Percentiles rank a stretch among this genome's conserved stretches.
phyloP scores from a whole-genome alignment of 2,888 invertebrate species.

The Ashinkailepas kermadecensis region DNA sequence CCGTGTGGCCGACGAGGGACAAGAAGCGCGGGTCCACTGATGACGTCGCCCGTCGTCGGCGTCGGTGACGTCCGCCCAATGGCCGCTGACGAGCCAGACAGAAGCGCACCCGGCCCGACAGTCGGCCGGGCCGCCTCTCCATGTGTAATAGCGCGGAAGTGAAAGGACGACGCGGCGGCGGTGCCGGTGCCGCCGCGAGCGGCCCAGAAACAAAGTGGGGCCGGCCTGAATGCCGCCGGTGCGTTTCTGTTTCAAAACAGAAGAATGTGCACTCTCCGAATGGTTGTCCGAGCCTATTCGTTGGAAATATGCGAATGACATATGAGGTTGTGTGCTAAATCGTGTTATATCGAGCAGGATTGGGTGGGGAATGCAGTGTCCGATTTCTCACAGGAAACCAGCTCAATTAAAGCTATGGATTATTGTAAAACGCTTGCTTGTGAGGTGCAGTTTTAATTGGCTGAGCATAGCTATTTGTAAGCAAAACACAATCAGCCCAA shows the following conservation, averaged over 20 bases:
- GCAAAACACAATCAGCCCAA: no score
- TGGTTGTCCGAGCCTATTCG: neutral
- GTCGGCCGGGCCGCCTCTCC: neutral
- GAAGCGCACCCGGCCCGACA: neutral
- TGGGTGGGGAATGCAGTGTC: neutral
- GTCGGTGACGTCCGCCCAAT: neutral
- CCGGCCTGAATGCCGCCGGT: neutral
- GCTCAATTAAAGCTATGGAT: no score
- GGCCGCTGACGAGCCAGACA: neutral
- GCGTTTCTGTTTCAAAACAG: neutral
- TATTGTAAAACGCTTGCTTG: no score
- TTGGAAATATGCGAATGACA: neutral
- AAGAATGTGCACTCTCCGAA: neutral
- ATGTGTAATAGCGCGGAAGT: slow-evolving; percentile 5
- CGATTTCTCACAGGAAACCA: neutral
- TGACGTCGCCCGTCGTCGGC: neutral
- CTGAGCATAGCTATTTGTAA: no score
- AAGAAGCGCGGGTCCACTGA: neutral
- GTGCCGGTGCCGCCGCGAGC: neutral
- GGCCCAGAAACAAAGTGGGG: neutral
- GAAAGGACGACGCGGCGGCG: neutral
- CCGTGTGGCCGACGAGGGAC: neutral
- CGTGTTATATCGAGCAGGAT: neutral
- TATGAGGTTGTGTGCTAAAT: neutral
- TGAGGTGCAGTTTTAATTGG: no score